Evolutionary conservation across 2,888 invertebrate species (phyloP).

Genomic region (Eristalis arbustorum): DNA sequence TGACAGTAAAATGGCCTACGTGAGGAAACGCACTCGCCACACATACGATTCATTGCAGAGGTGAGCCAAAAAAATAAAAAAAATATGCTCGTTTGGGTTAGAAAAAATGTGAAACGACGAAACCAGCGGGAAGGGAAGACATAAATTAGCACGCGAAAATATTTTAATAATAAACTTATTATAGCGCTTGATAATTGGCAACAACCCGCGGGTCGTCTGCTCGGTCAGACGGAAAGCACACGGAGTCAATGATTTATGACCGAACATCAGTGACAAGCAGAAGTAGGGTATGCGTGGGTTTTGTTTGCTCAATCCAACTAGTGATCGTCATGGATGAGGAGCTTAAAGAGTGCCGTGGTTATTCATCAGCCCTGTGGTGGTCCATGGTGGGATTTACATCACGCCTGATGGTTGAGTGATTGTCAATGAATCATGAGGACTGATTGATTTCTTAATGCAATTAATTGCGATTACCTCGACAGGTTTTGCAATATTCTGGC

Average conservation of each 20-base stretch:
- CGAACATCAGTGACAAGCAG: conserved; percentile 2
- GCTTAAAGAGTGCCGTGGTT: no score
- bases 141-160: conserved; percentile 39
- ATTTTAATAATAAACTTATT: conserved; percentile 45
- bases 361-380: no score
- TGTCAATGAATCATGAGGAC: no score
- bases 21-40: conserved; percentile 78
- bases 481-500: no score
- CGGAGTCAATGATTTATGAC: conserved; percentile 22
- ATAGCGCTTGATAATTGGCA: conserved; percentile 24
- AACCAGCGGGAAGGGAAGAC: not conserved
- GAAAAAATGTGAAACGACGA: not conserved
- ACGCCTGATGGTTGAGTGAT: no score
- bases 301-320: not conserved
- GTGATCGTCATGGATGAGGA: no score
- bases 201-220: not conserved
- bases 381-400: no score
- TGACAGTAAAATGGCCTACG: conserved; percentile 76
- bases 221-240: not conserved
- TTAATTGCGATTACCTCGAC: no score
- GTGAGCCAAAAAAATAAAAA: conserved; percentile 25
- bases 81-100: not conserved
- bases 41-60: conserved; percentile 10
- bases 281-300: not conserved
- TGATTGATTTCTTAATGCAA: no score